A percentile compares a stretch with the other conserved stretches of the same genome.
These are phyloP conservation scores for Tromatobia lineatoria DNA, from an alignment of 2,888 invertebrate genomes.

Conservation along the genomic window DNA sequence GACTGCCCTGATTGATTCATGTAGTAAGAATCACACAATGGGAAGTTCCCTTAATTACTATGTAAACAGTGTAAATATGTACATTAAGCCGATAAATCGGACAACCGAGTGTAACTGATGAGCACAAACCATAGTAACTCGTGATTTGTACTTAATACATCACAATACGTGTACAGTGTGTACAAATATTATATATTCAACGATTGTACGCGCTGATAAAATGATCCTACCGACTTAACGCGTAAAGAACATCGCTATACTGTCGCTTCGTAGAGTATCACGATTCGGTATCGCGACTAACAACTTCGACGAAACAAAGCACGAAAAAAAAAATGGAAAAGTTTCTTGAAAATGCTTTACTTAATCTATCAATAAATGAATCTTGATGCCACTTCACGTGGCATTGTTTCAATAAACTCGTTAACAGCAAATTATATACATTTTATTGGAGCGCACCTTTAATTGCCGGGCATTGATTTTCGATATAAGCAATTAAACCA, in stretches of 20 bases:
- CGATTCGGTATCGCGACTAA: background rate
- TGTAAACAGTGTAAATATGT: background rate
- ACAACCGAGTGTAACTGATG: background rate
- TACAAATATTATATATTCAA: background rate
- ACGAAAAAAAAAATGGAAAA: background rate
- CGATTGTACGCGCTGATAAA: background rate
- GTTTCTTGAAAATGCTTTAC: background rate
- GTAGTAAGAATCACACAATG: background rate
- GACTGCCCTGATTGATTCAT: background rate
- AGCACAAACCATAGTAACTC: slow-evolving; percentile 10
- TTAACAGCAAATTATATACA: no score
- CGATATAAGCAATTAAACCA: no score
- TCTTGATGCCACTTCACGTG: background rate
- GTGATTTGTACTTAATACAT: slow-evolving; percentile 11
- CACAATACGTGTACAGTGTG: background rate
- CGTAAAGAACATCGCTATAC: background rate
- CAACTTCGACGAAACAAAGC: no score
- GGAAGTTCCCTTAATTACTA: background rate
- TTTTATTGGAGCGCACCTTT: no score
- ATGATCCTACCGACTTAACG: background rate
- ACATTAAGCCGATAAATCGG: background rate
- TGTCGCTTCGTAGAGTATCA: background rate
- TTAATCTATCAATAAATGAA: slow-evolving; percentile 11
- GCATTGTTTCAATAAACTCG: background rate
- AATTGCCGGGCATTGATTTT: no score